Conservation (phyloP, 1,140 invertebrate species). For the Ooceraea biroi region DNA sequence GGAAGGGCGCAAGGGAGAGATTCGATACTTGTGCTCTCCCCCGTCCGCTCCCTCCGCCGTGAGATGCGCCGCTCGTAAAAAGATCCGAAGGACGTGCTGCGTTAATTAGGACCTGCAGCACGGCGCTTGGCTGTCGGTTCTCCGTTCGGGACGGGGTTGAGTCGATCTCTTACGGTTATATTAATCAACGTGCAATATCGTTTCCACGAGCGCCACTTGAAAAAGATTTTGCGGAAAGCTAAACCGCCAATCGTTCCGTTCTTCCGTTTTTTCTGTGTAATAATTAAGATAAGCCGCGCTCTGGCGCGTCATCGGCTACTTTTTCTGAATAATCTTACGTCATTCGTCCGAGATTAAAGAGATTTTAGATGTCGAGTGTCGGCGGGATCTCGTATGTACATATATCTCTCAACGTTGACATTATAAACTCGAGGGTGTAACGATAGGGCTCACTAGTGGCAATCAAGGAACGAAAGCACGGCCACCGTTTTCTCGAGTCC, state of each 20-base stretch:
- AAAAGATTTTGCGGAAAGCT: too few relatives aligned
- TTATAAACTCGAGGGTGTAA: background rate
- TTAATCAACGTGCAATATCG: background rate
- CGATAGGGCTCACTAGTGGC: background rate
- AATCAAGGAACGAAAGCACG: background rate
- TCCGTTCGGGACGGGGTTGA: background rate
- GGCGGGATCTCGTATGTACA: background rate
- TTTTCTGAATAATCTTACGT: too few relatives aligned
- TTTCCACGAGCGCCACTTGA: too few relatives aligned
- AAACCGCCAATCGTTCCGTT: too few relatives aligned
- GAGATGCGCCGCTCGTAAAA: conserved; percentile 10
- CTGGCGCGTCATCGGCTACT: too few relatives aligned
- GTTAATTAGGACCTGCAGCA: conserved; percentile 37
- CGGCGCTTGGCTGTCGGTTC: background rate
- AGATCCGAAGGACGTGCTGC: background rate
- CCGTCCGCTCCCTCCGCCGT: background rate
- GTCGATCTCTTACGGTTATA: background rate
- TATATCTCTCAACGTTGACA: conserved; percentile 6
- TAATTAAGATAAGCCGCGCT: too few relatives aligned
- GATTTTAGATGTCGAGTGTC: too few relatives aligned
- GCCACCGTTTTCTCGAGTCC: background rate
- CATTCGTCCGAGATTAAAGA: too few relatives aligned
- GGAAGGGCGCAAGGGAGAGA: background rate
- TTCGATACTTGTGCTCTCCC: conserved; percentile 4
- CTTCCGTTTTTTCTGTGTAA: too few relatives aligned